A percentile compares a stretch with the other conserved stretches of the same genome.
Evolutionary conservation across 2,888 invertebrate genomes (phyloP).

Genomic region (Lacanobia wlatinum): DNA sequence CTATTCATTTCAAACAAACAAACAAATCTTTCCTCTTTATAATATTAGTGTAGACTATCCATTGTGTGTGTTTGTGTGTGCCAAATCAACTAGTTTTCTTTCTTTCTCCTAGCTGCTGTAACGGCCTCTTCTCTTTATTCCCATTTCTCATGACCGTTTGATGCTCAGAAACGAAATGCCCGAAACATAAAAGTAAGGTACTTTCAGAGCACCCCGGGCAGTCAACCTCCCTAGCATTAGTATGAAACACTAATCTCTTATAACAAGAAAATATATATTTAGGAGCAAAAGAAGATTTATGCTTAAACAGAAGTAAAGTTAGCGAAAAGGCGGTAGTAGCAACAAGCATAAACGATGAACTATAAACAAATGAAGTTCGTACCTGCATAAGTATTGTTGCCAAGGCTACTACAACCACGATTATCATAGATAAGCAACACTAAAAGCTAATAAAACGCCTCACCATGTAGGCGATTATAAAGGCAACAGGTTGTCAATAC

Average conservation of each 20-base stretch:
- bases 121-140: too few species aligned
- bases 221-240: neutral
- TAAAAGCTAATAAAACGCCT: slow-evolving; percentile 3
- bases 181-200: neutral
- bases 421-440: slow-evolving; percentile 6
- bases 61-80: too few species aligned
- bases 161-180: too few species aligned
- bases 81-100: too few species aligned
- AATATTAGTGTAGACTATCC: too few species aligned
- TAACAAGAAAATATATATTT: neutral
- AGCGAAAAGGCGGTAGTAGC: neutral
- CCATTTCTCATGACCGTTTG: too few species aligned
- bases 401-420: neutral
- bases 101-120: too few species aligned
- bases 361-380: neutral
- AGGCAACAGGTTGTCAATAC: slow-evolving; percentile 31
- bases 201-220: neutral
- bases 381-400: neutral
- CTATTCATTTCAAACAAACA: too few species aligned
- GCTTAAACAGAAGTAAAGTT: neutral
- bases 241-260: neutral
- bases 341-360: neutral
- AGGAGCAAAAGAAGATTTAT: neutral
- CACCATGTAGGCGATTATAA: slow-evolving; percentile 2
- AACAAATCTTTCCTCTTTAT: too few species aligned